These are phyloP conservation scores for Callinectes sapidus DNA, from an alignment of 2,888 invertebrate species.

Conservation along the genomic window DNA sequence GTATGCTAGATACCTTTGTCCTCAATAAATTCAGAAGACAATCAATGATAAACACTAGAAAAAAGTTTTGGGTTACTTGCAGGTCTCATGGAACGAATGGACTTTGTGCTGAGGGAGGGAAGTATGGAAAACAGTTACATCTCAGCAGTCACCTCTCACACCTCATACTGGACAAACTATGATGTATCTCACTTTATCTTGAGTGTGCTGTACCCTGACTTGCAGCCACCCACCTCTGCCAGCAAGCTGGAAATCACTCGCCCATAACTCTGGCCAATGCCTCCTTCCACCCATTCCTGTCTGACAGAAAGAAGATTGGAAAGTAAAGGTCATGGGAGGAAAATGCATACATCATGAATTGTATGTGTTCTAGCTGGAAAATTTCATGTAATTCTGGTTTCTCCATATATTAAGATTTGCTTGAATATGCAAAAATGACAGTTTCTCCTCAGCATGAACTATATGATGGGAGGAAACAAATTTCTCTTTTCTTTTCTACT, in stretches of 20 bases:
- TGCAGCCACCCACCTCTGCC: constrained; percentile 54
- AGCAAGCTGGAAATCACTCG: constrained; percentile 47
- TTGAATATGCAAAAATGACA: not conserved
- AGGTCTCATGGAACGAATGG: constrained; percentile 68
- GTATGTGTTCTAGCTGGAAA: not conserved
- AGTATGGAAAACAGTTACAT: constrained; percentile 79
- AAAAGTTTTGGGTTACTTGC: not conserved
- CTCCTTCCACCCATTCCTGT: not conserved
- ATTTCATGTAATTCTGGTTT: not conserved
- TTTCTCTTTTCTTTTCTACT: not conserved
- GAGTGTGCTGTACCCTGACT: constrained; percentile 67
- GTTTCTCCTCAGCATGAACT: not conserved
- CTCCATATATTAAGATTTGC: not conserved
- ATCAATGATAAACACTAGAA: not conserved
- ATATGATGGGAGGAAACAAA: not conserved
- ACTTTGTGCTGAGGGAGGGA: constrained; percentile 72
- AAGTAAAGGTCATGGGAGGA: not conserved
- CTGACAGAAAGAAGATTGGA: not conserved
- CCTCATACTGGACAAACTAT: constrained; percentile 81
- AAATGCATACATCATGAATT: not conserved
- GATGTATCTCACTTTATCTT: constrained; percentile 82
- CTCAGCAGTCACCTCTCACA: constrained; percentile 81
- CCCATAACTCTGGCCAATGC: constrained; percentile 25
- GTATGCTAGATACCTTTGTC: not conserved
- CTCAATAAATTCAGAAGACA: not conserved